Evolutionary conservation across 1,140 invertebrate species (phyloP).

Genomic region (Chlorops oryzae): DNA sequence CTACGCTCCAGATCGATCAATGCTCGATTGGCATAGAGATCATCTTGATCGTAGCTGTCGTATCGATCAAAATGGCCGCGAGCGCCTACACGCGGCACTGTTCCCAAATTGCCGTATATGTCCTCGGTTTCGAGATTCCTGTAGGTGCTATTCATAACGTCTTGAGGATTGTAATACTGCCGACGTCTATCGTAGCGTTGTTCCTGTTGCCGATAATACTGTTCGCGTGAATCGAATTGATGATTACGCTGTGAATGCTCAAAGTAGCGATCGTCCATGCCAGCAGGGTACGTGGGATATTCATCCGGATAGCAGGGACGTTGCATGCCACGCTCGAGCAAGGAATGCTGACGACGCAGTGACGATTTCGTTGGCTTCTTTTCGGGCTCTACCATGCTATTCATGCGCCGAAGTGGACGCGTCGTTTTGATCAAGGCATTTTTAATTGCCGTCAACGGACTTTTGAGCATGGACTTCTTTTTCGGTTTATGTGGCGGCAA

Average conservation of each 20-base stretch:
- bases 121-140: slow-evolving; percentile 44
- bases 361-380: slow-evolving; percentile 32
- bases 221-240: slow-evolving; percentile 20
- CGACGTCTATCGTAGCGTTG: slow-evolving; percentile 20
- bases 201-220: slow-evolving; percentile 22
- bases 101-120: slow-evolving; percentile 41
- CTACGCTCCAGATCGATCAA: slow-evolving; percentile 43
- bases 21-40: slow-evolving; percentile 45
- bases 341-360: slow-evolving; percentile 41
- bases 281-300: slow-evolving; percentile 40
- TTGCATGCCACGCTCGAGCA: slow-evolving; percentile 39
- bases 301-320: slow-evolving; percentile 43
- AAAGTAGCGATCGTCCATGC: slow-evolving; percentile 25
- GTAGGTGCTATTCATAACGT: slow-evolving; percentile 42
- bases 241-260: slow-evolving; percentile 2
- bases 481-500: slow-evolving; percentile 36
- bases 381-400: slow-evolving; percentile 45
- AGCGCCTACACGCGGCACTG: slow-evolving; percentile 20
- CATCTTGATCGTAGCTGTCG: slow-evolving; percentile 32
- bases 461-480: slow-evolving; percentile 44
- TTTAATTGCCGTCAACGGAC: slow-evolving; percentile 39
- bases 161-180: slow-evolving; percentile 21
- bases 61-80: slow-evolving; percentile 23
- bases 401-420: slow-evolving; percentile 38
- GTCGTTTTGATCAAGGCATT: slow-evolving; percentile 42